These are phyloP conservation scores for Lepidotrigona ventralis DNA, from an alignment of 1,140 invertebrate genomes.

Conservation along the genomic window DNA sequence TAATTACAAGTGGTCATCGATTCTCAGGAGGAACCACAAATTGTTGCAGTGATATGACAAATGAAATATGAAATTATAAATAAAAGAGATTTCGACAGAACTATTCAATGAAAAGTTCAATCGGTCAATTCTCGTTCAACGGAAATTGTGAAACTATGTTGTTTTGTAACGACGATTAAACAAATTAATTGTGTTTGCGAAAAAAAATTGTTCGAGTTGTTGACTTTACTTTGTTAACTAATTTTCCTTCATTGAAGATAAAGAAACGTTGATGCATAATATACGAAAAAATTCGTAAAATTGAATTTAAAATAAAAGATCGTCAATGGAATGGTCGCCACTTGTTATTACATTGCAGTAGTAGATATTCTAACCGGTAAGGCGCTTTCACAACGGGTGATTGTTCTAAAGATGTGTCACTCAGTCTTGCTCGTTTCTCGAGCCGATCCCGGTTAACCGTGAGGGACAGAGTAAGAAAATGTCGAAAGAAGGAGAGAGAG, in stretches of 20 bases:
- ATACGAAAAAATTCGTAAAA: background rate
- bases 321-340: constrained; percentile 27
- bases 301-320: background rate
- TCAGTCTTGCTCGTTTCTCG: constrained; percentile 52
- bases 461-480: constrained; percentile 32
- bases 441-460: constrained; percentile 33
- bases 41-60: background rate
- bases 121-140: background rate
- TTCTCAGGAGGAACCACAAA: background rate
- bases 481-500: constrained; percentile 6
- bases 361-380: constrained; percentile 53
- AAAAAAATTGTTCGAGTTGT: background rate
- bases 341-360: constrained; percentile 52
- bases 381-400: constrained; percentile 71
- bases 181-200: background rate
- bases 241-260: background rate
- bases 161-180: background rate
- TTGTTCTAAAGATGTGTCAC: constrained; percentile 69
- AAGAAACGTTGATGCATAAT: background rate
- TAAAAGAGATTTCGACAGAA: too few species aligned
- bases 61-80: background rate
- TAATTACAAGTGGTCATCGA: constrained; percentile 18
- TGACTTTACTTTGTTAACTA: background rate
- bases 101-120: background rate
- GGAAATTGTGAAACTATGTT: background rate